Base-by-base conservation (phyloP, 2,797 vertebrate species). In the Pagetopsis macropterus region DNA sequence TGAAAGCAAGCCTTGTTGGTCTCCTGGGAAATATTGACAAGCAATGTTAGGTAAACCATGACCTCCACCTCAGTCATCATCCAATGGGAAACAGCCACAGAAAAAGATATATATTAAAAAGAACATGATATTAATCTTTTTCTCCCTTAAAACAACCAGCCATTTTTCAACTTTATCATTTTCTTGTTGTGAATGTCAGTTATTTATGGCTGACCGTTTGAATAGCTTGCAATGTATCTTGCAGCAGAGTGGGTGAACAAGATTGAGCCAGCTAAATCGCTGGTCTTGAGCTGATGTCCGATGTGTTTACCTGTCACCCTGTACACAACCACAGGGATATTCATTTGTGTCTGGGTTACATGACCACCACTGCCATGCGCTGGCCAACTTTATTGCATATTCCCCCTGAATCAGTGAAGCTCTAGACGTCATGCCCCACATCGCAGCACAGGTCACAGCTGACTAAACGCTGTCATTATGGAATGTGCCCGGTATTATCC, bases 381-480 rank as follows among this genome's bases (percentile, higher is more conserved):
- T 27, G 4, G 4, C 27, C 52, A 52, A 59, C 57, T 69, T 76
- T 61, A 46, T 55, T 48, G 60, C 72, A 74, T 75, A 65, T 80
- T 84, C 77, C 52, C 68, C 27, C 60, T 76, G 21, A 68, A 84
- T 80, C 77, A 69, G 65, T 70, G 57, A 65, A 72, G 79, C 66
- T 84, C 75, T 73, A 71, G 16, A 84, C 84, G 71, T 80, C 75
- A 71, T 76, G 76, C 71, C 75, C 78, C 81, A 67, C 72, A 81
- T 77, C 44, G 59, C 63, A 79, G 27, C 67, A 46, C 78, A 77
- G 88, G 81, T 87, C 90, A 85, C 86, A 88, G 80, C 84, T 84
- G 90, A 90, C 81, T 89, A 87, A 90, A 90, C 27, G 83, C 84
- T 85, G 89, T 88, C 85, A 87, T 92, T 84, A 84, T 88, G 87